phyloP scores from a whole-genome alignment of 2,113 vertebrate species.

The Phalacrocorax carbo region DNA sequence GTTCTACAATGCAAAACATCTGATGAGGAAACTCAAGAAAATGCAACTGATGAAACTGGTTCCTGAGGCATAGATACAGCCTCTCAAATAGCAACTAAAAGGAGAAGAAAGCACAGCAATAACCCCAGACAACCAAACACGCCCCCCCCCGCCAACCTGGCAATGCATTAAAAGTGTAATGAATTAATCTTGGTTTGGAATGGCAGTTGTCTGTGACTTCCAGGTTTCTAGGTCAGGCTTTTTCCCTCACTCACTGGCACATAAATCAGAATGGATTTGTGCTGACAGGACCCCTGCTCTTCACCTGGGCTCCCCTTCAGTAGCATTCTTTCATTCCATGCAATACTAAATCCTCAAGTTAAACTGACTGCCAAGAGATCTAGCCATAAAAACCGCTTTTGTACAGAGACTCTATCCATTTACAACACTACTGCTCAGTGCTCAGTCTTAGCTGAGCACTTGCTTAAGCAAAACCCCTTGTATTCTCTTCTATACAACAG shows the following conservation, averaged over 20 bases:
- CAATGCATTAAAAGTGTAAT: neutral
- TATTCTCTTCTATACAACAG: too few relatives aligned
- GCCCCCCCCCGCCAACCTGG: neutral
- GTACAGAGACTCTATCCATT: neutral
- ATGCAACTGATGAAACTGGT: neutral
- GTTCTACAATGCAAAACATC: neutral
- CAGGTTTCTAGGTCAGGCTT: neutral
- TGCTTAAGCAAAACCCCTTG: neutral
- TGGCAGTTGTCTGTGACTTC: neutral
- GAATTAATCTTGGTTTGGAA: neutral
- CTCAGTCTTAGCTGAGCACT: neutral
- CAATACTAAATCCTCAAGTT: neutral
- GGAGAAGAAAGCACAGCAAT: neutral
- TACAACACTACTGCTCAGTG: too few relatives aligned
- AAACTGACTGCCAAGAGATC: neutral
- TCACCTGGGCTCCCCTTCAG: neutral
- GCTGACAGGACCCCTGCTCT: neutral
- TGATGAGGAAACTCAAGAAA: neutral
- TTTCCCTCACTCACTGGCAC: rapidly evolving
- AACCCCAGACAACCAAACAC: neutral
- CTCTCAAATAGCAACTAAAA: neutral
- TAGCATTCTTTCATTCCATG: neutral
- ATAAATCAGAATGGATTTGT: neutral
- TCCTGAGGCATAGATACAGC: neutral
- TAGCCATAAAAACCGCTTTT: neutral